Base-by-base conservation (phyloP, 2,113 vertebrate species). In the Planiliza haematocheilus region DNA sequence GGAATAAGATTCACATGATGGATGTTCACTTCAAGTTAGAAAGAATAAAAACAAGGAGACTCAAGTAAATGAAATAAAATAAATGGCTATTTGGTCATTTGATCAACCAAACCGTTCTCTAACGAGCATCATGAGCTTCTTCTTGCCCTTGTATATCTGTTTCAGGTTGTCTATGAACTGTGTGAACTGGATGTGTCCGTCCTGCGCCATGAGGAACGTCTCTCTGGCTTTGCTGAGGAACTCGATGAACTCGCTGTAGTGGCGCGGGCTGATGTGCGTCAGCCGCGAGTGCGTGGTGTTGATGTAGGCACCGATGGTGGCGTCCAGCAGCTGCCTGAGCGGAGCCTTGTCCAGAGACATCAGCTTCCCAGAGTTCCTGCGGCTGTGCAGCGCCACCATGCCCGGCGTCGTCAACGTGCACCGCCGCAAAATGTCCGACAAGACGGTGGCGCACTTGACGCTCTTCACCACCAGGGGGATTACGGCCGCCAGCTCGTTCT, bases 401-500 rank as follows among this genome's bases (percentile, higher is more conserved):
- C 87, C 87, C 30, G 89, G 97, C 0, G 96, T 96, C 0, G 96
- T 97, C 82, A 99, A 91, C 2, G 97, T 98, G 92, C 97, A 99
- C 75, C 97, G 94, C 50, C 97, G 95, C 67, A 99, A 87, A 91
- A 99, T 98, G 93, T 99, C 97, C 11, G 97, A 98, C 38, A 99
- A 93, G 84, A 99, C 97, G 0, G 96, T 98, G 84, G 97, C 97
- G 21, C 96, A 98, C 84, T 98, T 96, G 75, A 99, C 97, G 0
- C 97, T 98, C 91, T 98, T 99, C 84, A 99, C 97, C 86, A 99
- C 97, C 81, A 98, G 89, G 0, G 97, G 97, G 82, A 99, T 97
- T 88, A 99, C 95, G 34, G 96, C 96, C 0, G 97, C 97, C 87
- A 99, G 92, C 92, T 99, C 97, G 0, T 98, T 98, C 89, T 97